Percentiles rank a stretch among this genome's conserved stretches.
These are phyloP conservation scores for Tyto alba DNA, from an alignment of 2,113 vertebrate genomes.

Conservation along the genomic window DNA sequence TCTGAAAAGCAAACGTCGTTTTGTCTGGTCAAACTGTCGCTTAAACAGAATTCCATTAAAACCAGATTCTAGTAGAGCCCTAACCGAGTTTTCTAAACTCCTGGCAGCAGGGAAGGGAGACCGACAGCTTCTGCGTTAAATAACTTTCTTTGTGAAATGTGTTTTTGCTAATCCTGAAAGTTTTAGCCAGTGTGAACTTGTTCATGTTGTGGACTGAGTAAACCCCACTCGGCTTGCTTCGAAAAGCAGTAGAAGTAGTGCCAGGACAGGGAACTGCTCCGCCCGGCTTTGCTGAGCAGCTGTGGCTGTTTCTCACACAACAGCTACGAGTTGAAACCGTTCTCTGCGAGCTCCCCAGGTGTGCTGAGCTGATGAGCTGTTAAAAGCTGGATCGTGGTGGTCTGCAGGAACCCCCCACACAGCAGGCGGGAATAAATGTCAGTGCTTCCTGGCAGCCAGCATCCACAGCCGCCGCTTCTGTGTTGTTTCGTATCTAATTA, in stretches of 20 bases:
- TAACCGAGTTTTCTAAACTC: rapidly evolving
- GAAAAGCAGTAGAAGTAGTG: rapidly evolving
- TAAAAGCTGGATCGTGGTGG: rapidly evolving
- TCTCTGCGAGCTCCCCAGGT: no score
- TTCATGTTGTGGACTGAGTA: rapidly evolving
- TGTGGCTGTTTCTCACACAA: background rate
- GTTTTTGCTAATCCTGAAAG: rapidly evolving
- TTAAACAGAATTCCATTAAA: background rate
- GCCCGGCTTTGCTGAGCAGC: no score
- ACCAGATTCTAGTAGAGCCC: background rate
- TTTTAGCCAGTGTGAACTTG: rapidly evolving
- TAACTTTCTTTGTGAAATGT: rapidly evolving
- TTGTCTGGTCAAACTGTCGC: rapidly evolving
- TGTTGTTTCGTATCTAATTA: background rate
- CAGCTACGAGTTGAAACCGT: rapidly evolving
- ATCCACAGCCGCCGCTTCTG: rapidly evolving
- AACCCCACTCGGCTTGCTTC: rapidly evolving
- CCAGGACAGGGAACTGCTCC: no score
- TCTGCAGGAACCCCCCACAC: background rate
- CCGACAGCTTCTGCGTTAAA: rapidly evolving
- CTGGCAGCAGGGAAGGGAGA: no score
- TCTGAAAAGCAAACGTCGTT: rapidly evolving
- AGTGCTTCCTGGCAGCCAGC: background rate
- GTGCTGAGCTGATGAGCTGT: background rate
- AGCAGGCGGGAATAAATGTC: background rate